A percentile compares a stretch with the other conserved stretches of the same genome.
Evolutionary conservation across 2,797 vertebrate species (phyloP).

Genomic region (Gymnoscopelus braueri): DNA sequence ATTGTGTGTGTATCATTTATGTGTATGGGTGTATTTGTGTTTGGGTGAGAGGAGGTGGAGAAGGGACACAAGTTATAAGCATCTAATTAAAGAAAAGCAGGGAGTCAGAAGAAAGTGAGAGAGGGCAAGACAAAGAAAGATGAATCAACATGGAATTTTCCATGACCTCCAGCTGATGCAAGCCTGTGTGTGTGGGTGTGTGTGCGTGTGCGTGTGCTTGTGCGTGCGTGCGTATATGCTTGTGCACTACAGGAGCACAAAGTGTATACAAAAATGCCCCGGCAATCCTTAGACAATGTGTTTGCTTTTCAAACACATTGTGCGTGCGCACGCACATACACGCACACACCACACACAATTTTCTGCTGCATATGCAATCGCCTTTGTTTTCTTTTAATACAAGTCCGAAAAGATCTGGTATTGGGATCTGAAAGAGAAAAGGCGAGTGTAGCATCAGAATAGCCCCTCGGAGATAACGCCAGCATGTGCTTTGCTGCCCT

Average conservation of each 20-base stretch:
- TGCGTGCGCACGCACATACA: too few relatives aligned
- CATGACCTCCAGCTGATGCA: not conserved
- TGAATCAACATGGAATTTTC: conserved; percentile 1
- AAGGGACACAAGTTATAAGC: too few relatives aligned
- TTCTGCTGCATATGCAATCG: conserved; percentile 39
- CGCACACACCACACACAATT: conserved; percentile 1
- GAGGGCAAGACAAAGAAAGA: conserved; percentile 33
- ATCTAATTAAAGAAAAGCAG: conserved; percentile 18
- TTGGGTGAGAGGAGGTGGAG: not conserved
- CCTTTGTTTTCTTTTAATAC: conserved; percentile 49
- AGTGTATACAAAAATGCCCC: too few relatives aligned
- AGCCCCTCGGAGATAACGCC: conserved; percentile 42
- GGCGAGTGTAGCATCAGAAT: conserved; percentile 52
- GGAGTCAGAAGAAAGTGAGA: conserved; percentile 10
- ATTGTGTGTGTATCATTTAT: too few relatives aligned
- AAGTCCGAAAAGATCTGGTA: conserved; percentile 47
- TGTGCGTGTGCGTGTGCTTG: not conserved
- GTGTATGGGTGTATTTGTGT: too few relatives aligned
- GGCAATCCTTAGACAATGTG: not conserved
- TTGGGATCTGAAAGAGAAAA: conserved; percentile 31
- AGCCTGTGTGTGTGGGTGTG: not conserved
- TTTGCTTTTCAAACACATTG: conserved; percentile 12
- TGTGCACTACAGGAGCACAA: too few relatives aligned
- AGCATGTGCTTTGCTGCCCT: conserved; percentile 43
- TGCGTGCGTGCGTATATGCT: not conserved